phyloP scores from a whole-genome alignment of 2,888 invertebrate species.

The Odontothrips loti region DNA sequence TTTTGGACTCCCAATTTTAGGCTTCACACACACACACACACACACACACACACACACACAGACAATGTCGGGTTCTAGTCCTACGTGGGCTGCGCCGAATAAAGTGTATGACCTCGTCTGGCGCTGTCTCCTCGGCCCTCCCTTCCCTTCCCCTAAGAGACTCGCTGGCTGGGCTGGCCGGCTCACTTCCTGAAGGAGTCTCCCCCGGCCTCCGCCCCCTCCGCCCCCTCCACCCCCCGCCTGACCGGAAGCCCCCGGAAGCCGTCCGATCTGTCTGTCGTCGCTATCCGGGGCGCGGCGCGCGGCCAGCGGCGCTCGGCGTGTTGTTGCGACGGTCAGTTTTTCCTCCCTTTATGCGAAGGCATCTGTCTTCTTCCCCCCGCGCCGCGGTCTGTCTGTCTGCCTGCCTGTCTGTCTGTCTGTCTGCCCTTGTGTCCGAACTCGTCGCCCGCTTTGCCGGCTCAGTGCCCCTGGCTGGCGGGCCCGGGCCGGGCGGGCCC shows the following conservation, averaged over 20 bases:
- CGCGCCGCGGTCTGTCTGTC: background rate
- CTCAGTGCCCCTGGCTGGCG: no score
- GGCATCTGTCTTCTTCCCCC: slow-evolving; percentile 8
- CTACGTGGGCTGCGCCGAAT: no score
- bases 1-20: no score
- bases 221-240: background rate
- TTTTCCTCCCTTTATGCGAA: slow-evolving; percentile 32
- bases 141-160: background rate
- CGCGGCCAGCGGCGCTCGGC: slow-evolving; percentile 30
- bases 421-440: background rate
- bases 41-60: no score
- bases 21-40: no score
- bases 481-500: no score
- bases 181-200: background rate
- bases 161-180: background rate
- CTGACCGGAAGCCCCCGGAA: slow-evolving; percentile 7
- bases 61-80: no score
- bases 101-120: background rate
- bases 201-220: background rate
- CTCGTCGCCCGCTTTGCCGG: background rate
- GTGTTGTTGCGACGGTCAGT: slow-evolving; percentile 30
- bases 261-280: slow-evolving; percentile 20
- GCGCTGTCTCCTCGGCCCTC: background rate
- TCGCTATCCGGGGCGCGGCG: slow-evolving; percentile 27
- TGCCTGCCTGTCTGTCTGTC: background rate